These are phyloP conservation scores for Ephestia elutella DNA, from an alignment of 1,140 invertebrate species.

Conservation along the genomic window DNA sequence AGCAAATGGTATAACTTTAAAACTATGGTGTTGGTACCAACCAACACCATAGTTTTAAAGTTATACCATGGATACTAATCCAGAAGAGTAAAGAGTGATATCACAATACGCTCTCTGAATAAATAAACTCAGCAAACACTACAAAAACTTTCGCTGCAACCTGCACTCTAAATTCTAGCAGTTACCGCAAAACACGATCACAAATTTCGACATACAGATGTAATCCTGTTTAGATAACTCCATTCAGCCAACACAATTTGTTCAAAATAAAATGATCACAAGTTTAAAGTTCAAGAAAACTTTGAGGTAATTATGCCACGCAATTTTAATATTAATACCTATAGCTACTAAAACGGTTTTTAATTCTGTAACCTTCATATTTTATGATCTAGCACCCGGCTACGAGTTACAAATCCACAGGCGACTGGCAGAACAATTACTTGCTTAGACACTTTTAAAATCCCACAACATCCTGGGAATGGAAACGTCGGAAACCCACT, in stretches of 20 bases:
- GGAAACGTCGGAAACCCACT: slow-evolving; percentile 41
- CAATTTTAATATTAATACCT: no score
- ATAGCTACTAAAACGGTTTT: no score
- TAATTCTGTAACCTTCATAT: background rate
- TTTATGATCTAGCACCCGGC: background rate
- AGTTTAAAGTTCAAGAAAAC: no score
- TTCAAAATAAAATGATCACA: no score
- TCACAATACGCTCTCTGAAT: background rate
- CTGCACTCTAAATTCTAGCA: slow-evolving; percentile 3
- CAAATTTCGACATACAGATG: background rate
- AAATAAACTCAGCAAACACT: background rate
- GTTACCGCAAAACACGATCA: background rate
- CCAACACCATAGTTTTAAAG: no score
- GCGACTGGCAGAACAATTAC: slow-evolving; percentile 69
- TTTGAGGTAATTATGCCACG: no score
- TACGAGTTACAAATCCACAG: slow-evolving; percentile 19
- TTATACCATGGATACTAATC: background rate
- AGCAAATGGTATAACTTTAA: no score
- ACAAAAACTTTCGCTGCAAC: background rate
- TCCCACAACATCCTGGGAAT: slow-evolving; percentile 55
- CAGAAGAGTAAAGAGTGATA: background rate
- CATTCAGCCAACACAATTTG: no score
- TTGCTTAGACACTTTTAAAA: slow-evolving; percentile 67
- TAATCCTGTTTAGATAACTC: no score
- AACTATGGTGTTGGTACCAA: no score